Conservation (phyloP, 2,888 invertebrate genomes). For the Callyntrura sp. region DNA sequence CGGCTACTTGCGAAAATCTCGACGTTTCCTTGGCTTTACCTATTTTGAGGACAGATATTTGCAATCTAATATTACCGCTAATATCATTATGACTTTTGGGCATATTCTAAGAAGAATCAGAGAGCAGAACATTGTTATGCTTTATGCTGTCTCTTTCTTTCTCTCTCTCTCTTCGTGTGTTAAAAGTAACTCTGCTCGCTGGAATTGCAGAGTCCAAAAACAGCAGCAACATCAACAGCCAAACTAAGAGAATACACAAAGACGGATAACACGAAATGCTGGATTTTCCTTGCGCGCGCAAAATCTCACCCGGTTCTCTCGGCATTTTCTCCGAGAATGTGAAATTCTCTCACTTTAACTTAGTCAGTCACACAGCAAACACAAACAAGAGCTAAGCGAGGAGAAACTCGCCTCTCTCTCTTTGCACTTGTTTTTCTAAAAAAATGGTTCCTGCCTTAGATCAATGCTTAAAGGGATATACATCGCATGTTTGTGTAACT, state of each 20-base stretch:
- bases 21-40: too few species aligned
- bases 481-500: background rate
- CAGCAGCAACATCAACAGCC: background rate
- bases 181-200: background rate
- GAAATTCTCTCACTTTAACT: slow-evolving; percentile 72
- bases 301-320: slow-evolving; percentile 77
- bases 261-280: slow-evolving; percentile 25
- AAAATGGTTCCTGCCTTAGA: slow-evolving; percentile 4
- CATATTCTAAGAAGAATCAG: background rate
- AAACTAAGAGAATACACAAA: background rate
- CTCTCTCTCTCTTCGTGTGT: background rate
- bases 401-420: slow-evolving; percentile 31
- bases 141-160: background rate
- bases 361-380: slow-evolving; percentile 66
- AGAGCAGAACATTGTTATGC: background rate
- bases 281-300: slow-evolving; percentile 80
- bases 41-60: too few species aligned
- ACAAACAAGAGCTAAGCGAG: background rate
- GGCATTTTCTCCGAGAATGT: slow-evolving; percentile 69
- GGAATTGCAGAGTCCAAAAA: background rate
- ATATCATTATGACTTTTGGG: too few species aligned
- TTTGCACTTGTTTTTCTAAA: slow-evolving; percentile 38
- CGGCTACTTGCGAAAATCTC: too few species aligned
- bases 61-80: too few species aligned
- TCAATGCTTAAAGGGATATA: slow-evolving; percentile 4